phyloP scores from a whole-genome alignment of 2,888 invertebrate species.

The Meloe dianella region DNA sequence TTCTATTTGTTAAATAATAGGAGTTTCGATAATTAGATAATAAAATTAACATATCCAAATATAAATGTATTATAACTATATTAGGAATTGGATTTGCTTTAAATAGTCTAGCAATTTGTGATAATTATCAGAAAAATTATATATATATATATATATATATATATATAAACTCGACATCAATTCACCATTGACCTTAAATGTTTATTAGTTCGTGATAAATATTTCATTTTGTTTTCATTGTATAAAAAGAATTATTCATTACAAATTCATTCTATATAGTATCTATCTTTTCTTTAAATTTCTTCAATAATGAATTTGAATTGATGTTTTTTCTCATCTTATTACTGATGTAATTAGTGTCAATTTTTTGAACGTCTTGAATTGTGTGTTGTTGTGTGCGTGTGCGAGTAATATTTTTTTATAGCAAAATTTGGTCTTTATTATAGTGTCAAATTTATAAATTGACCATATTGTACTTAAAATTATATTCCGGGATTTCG shows the following conservation, averaged over 20 bases:
- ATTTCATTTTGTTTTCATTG: slow-evolving; percentile 31
- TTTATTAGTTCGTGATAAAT: slow-evolving; percentile 33
- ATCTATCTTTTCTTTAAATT: too few species aligned
- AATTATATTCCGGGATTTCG: neutral
- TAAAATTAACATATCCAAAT: slow-evolving; percentile 19
- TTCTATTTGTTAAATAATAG: too few species aligned
- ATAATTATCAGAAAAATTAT: slow-evolving; percentile 23
- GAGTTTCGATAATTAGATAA: slow-evolving; percentile 14
- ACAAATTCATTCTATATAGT: slow-evolving; percentile 22
- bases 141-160: too few species aligned
- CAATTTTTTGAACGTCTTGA: too few species aligned
- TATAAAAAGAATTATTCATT: slow-evolving; percentile 32
- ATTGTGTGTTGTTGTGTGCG: too few species aligned
- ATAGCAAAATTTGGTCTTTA: too few species aligned
- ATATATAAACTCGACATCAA: slow-evolving; percentile 29
- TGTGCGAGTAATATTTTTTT: too few species aligned
- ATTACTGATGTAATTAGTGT: neutral
- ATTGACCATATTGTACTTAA: neutral
- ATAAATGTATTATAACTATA: slow-evolving; percentile 20
- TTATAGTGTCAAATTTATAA: neutral
- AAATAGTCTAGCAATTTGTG: slow-evolving; percentile 17
- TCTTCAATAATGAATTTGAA: too few species aligned
- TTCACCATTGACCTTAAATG: slow-evolving; percentile 38
- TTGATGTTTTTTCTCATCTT: too few species aligned
- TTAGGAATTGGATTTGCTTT: slow-evolving; percentile 18